A percentile compares a stretch with the other conserved stretches of the same genome.
These are phyloP conservation scores for Anoplius nigerrimus DNA, from an alignment of 2,888 invertebrate genomes.

Conservation along the genomic window DNA sequence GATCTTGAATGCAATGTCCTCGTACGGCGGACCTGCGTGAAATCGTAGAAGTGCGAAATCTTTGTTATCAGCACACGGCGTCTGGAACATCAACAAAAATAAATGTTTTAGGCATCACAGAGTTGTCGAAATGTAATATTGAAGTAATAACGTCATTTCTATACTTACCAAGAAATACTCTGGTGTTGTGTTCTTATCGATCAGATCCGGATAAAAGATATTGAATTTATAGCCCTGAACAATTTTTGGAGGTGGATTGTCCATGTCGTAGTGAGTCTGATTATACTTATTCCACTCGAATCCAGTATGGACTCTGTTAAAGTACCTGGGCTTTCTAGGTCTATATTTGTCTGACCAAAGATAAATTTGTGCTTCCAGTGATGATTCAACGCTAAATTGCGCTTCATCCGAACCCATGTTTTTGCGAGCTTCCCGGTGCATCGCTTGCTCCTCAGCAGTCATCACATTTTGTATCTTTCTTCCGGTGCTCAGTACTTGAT, in stretches of 20 bases:
- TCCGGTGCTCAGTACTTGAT: slow-evolving; percentile 80
- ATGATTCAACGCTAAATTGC: slow-evolving; percentile 92
- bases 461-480: slow-evolving; percentile 78
- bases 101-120: neutral
- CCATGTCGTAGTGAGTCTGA: slow-evolving; percentile 99
- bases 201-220: slow-evolving; percentile 99
- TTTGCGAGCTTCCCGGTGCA: slow-evolving; percentile 88
- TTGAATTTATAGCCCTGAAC: slow-evolving; percentile 99
- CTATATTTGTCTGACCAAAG: slow-evolving; percentile 99
- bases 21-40: slow-evolving; percentile 99
- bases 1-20: slow-evolving; percentile 99
- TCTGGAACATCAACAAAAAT: slow-evolving; percentile 77
- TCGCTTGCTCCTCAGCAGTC: slow-evolving; percentile 78
- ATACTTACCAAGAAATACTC: slow-evolving; percentile 89
- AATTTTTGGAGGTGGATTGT: slow-evolving; percentile 99
- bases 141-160: slow-evolving; percentile 11
- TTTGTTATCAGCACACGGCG: slow-evolving; percentile 91
- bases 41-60: slow-evolving; percentile 97
- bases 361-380: slow-evolving; percentile 90
- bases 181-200: slow-evolving; percentile 94
- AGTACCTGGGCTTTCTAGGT: slow-evolving; percentile 97
- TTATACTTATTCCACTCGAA: slow-evolving; percentile 99
- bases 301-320: slow-evolving; percentile 96
- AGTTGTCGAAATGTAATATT: neutral
- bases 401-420: slow-evolving; percentile 92